phyloP scores from a whole-genome alignment of 2,797 vertebrate genomes.

The Lepus oiostolus region DNA sequence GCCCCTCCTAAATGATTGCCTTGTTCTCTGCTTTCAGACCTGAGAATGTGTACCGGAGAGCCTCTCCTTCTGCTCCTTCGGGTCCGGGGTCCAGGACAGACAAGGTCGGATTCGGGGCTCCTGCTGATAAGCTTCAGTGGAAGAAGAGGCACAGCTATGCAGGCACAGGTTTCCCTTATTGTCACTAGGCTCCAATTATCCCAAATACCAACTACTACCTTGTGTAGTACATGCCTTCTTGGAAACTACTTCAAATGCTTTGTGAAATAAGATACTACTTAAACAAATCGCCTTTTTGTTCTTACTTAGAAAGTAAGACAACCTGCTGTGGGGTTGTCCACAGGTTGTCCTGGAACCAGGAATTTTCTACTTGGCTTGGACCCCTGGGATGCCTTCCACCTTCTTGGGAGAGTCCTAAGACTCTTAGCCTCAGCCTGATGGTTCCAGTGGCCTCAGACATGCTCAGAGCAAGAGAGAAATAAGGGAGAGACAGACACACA shows the following conservation, averaged over 20 bases:
- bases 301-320: not conserved
- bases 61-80: not conserved
- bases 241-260: too few relatives aligned
- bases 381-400: not conserved
- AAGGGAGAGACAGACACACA: not conserved
- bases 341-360: not conserved
- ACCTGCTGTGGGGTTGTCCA: not conserved
- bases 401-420: not conserved
- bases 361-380: not conserved
- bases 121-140: not conserved
- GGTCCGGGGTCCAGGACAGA: not conserved
- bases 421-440: not conserved
- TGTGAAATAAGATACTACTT: not conserved
- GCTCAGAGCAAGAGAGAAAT: not conserved
- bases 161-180: not conserved
- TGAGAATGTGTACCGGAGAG: not conserved
- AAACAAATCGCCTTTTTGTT: not conserved
- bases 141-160: not conserved
- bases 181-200: not conserved
- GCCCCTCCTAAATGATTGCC: not conserved
- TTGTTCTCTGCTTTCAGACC: not conserved
- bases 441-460: not conserved
- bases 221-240: not conserved
- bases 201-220: not conserved
- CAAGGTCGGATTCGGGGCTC: not conserved